Evolutionary conservation across 2,113 vertebrate species (phyloP).

Genomic region (Protobothrops mucrosquamatus): DNA sequence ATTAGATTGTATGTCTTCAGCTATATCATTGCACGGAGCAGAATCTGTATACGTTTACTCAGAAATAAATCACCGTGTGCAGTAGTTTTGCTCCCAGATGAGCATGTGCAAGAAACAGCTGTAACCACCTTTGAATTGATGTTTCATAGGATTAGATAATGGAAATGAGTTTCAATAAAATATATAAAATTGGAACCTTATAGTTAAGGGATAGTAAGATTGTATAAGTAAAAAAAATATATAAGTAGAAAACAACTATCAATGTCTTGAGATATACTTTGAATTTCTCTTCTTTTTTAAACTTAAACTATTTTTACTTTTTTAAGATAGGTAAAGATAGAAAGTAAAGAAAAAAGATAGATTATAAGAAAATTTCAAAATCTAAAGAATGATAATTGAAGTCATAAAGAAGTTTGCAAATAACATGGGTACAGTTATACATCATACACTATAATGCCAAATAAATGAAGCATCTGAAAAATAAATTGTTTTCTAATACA

Average conservation of each 20-base stretch:
- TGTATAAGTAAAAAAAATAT: neutral
- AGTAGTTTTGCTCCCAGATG: neutral
- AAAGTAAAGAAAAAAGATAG: neutral
- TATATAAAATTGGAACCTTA: neutral
- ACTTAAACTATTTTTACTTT: too few relatives aligned
- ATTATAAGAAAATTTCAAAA: neutral
- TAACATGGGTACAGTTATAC: neutral
- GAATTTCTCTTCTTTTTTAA: conserved; percentile 10
- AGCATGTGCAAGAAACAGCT: neutral
- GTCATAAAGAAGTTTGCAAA: neutral
- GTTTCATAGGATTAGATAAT: neutral
- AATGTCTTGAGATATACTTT: neutral
- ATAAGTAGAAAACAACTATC: neutral
- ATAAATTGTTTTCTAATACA: conserved; percentile 12
- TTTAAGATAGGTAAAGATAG: neutral
- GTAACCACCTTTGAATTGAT: neutral
- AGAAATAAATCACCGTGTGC: neutral
- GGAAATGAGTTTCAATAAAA: neutral
- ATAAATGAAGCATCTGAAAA: conserved; percentile 10
- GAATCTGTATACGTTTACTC: neutral
- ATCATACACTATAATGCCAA: neutral
- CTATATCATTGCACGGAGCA: neutral
- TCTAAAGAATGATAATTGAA: neutral
- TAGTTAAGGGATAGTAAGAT: neutral
- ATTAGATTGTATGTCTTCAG: neutral